These are phyloP conservation scores for Pseudomugil tenellus DNA, from an alignment of 2,797 vertebrate genomes.

Conservation along the genomic window DNA sequence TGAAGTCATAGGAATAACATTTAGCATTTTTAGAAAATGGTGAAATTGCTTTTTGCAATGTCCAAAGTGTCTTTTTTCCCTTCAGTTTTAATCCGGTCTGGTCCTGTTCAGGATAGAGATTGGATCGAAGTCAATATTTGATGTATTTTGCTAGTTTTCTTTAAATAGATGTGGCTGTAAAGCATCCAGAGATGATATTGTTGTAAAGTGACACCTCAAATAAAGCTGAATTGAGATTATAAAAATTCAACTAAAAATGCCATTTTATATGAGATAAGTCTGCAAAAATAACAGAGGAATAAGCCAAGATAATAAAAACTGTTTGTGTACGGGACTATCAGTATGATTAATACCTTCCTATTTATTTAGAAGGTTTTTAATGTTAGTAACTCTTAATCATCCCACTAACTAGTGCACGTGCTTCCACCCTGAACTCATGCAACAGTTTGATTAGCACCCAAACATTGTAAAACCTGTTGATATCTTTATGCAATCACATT, in stretches of 20 bases:
- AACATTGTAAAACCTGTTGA: slow-evolving; percentile 12
- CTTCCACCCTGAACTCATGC: neutral
- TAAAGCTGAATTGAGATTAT: too few species aligned
- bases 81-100: too few species aligned
- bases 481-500: neutral
- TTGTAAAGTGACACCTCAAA: too few species aligned
- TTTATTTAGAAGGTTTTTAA: neutral
- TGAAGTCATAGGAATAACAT: neutral
- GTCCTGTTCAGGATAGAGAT: too few species aligned
- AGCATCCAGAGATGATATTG: too few species aligned
- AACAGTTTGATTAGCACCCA: neutral
- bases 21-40: too few species aligned
- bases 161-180: too few species aligned
- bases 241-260: neutral
- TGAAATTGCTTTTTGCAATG: too few species aligned
- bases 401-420: slow-evolving; percentile 13
- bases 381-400: slow-evolving; percentile 14
- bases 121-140: too few species aligned
- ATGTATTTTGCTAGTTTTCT: too few species aligned
- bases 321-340: neutral
- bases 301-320: neutral
- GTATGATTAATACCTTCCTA: neutral
- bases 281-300: neutral
- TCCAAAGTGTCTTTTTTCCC: too few species aligned
- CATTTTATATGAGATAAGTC: neutral